Base-by-base conservation (phyloP, 2,113 vertebrate genomes). In the Hystrix brachyura region DNA sequence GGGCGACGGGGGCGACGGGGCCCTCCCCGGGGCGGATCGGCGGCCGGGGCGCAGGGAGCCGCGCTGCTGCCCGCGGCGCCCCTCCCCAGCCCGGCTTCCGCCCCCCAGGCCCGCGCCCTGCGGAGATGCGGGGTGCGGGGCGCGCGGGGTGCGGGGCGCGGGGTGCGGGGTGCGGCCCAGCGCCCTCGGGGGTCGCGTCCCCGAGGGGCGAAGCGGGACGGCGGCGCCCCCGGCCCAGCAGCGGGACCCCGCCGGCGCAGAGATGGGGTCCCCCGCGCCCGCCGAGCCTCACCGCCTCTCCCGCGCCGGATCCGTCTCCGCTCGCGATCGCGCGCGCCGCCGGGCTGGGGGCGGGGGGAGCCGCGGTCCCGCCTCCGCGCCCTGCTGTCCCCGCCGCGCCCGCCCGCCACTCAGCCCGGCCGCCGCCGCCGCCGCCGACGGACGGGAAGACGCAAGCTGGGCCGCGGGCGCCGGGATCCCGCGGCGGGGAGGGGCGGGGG, bases 401-500 rank as follows among this genome's bases (percentile, higher is more conserved):
- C 72, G 57, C 48, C 38, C n/a, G 51, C 43, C 88, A 89, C 90
- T 69, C 59, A 76, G 69, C 55, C 55, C 7, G 32, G 76, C 17
- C 80, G 83, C 87, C 69, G n/a, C n/a, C n/a, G n/a, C n/a, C n/a
- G n/a, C n/a, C n/a, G n/a, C n/a, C n/a, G n/a, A n/a, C n/a, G n/a
- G 91, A 72, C 89, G 62, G 94, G 95, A 95, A 91, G 91, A 93
- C 91, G 84, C 95, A 43, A 46, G 72, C 43, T 48, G 60, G 90
- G 83, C 95, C n/a, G 80, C 92, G 84, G 2, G 92, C 90, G 93
- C 97, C 69, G 87, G 93, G 95, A 98, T 95, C 95, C 96, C 91
- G 94, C 95, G 93, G 94, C 94, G 93, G 65, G 91, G 94, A 62
- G 94, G 96, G 8, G 71, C 19, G 92, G 59, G n/a, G 84, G 81